Conservation (phyloP, 2,888 invertebrate species). For the Dexiosoma caninum region DNA sequence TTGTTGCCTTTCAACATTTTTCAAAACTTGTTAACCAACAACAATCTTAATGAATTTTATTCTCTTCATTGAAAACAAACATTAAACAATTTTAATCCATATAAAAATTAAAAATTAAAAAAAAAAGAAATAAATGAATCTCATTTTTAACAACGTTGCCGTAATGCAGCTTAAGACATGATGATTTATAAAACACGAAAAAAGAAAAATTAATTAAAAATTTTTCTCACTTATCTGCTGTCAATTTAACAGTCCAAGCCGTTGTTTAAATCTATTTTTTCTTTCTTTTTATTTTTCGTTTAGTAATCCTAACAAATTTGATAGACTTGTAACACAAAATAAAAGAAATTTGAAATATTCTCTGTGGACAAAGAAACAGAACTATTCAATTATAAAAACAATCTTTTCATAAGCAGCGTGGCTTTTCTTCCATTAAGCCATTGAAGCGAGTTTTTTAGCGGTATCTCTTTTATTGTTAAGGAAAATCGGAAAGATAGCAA, state of each 20-base stretch:
- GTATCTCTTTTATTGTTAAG: not conserved
- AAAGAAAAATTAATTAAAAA: conserved; percentile 2
- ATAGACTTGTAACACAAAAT: conserved; percentile 8
- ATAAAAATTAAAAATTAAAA: not conserved
- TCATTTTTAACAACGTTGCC: not conserved
- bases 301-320: conserved; percentile 15
- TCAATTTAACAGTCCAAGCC: conserved; percentile 3
- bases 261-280: not conserved
- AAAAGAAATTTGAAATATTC: not conserved
- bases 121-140: not conserved
- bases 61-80: not conserved
- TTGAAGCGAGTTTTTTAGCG: not conserved
- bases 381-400: conserved; percentile 15
- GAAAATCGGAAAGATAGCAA: no score
- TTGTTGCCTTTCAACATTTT: not conserved
- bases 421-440: not conserved
- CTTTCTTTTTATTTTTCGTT: not conserved
- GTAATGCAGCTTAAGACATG: not conserved
- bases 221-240: conserved; percentile 12
- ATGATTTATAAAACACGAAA: not conserved
- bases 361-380: not conserved
- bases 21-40: conserved; percentile 1
- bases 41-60: not conserved
- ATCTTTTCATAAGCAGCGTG: not conserved
- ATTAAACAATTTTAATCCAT: not conserved